Percentiles rank a stretch among this genome's conserved stretches.
Evolutionary conservation across 1,140 invertebrate species (phyloP).

Genomic region (Adelges cooleyi): DNA sequence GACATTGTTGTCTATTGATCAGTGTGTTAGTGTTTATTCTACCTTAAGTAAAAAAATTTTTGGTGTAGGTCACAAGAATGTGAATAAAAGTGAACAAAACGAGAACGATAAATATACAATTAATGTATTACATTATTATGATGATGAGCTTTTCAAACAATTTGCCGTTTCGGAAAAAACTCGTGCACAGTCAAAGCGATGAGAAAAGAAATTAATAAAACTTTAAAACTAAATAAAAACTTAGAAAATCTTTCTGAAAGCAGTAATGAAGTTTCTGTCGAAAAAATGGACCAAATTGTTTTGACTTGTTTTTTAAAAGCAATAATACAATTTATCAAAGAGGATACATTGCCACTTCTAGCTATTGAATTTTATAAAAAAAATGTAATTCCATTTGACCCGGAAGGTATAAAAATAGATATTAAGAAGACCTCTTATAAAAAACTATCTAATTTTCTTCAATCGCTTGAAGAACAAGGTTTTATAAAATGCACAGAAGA

Average conservation of each 20-base stretch:
- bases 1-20: conserved; percentile 42
- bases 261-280: conserved; percentile 38
- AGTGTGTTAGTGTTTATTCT: conserved; percentile 54
- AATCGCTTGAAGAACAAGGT: conserved; percentile 44
- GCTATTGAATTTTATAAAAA: conserved; percentile 68
- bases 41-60: conserved; percentile 55
- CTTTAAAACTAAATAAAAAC: not conserved
- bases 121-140: conserved; percentile 61
- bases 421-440: conserved; percentile 82
- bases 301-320: conserved; percentile 67
- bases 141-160: conserved; percentile 44
- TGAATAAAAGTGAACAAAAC: too few species aligned
- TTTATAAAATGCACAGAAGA: too few species aligned
- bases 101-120: too few species aligned
- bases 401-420: conserved; percentile 53
- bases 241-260: conserved; percentile 28
- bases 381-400: conserved; percentile 62
- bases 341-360: conserved; percentile 54
- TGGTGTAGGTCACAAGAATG: conserved; percentile 61
- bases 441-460: conserved; percentile 72
- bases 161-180: conserved; percentile 11
- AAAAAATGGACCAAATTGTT: conserved; percentile 58
- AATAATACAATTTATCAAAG: conserved; percentile 52
- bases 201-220: not conserved
- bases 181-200: not conserved